Evolutionary conservation across 1,140 invertebrate genomes (phyloP).

Genomic region (Melanaphis sacchari): DNA sequence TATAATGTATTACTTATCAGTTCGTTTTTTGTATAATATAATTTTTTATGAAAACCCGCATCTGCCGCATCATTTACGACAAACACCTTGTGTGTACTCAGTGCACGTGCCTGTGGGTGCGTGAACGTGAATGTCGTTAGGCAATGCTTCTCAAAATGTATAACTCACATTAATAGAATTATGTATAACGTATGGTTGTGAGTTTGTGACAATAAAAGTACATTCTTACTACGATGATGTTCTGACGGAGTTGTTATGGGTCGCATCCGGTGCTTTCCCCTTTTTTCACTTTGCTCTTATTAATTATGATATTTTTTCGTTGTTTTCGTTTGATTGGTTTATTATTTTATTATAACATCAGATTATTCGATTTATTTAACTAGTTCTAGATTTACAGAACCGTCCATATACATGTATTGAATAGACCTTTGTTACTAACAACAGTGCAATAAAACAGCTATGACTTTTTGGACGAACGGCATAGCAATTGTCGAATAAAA

Average conservation of each 20-base stretch:
- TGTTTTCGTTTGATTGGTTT: not conserved
- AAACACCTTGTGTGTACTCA: not conserved
- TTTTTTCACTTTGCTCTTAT: not conserved
- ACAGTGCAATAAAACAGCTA: not conserved
- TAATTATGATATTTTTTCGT: not conserved
- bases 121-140: not conserved
- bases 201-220: not conserved
- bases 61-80: slow-evolving; percentile 13
- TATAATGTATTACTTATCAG: not conserved
- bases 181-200: not conserved
- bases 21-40: not conserved
- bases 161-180: not conserved
- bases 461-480: not conserved
- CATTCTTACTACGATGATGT: not conserved
- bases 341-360: not conserved
- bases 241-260: not conserved
- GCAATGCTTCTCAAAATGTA: slow-evolving; percentile 24
- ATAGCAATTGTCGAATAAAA: not conserved
- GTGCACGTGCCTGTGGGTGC: not conserved
- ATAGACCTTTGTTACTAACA: too few species aligned
- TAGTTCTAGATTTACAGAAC: not conserved
- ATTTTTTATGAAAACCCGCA: slow-evolving; percentile 40
- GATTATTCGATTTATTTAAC: not conserved
- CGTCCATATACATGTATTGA: not conserved
- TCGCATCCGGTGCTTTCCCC: not conserved